Evolutionary conservation across 2,888 invertebrate species (phyloP), one percentile per base, ranked within the genome.

Genomic region (Digitonthophagus gazella): DNA sequence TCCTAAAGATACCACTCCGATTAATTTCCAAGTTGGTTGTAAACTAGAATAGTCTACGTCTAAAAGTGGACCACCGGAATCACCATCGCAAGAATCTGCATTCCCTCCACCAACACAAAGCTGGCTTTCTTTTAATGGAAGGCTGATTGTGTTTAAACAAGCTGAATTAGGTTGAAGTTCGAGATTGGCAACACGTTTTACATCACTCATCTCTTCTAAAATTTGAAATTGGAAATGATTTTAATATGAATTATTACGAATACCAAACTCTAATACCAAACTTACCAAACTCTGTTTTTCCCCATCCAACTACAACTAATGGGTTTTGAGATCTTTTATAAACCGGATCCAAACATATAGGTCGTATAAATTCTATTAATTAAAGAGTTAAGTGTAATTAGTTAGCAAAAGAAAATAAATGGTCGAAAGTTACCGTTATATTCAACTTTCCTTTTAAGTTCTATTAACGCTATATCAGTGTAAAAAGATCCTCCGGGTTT

Each of bases 51-150:
- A 84, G 16, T 75, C 72, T 18, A 76, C 73, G 58, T 56, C 84
- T 91, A 92, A 91, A 1, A 93, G 81, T 0, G 92, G 92, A 0
- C 92, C 92, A 0, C 92, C 92, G 0, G 91, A 91, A 75, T 92
- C 92, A 0, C 92, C 92, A 11, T 83, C 85, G 75, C 93, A 93
- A 0, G 91, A 88, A 75, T 92, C 92, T 74, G 86, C 86, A 67
- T 82, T 85, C 22, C 84, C 83, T 0, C 92, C 92, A 1, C 92
- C 92, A 5, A 91, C 92, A 76, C 92, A 92, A 0, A 92, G 75
- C 74, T 90, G 90, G 0, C 69, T 66, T 8, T 67, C 11, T 0
- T 28, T 67, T n/a, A 73, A 4, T 11, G 68, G 66, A 8, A 68
- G 6, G 0, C 28, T 3, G 28, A 68, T 63, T n/a, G 70, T 68